phyloP scores from a whole-genome alignment of 2,888 invertebrate genomes.

The Fragum sueziense region DNA sequence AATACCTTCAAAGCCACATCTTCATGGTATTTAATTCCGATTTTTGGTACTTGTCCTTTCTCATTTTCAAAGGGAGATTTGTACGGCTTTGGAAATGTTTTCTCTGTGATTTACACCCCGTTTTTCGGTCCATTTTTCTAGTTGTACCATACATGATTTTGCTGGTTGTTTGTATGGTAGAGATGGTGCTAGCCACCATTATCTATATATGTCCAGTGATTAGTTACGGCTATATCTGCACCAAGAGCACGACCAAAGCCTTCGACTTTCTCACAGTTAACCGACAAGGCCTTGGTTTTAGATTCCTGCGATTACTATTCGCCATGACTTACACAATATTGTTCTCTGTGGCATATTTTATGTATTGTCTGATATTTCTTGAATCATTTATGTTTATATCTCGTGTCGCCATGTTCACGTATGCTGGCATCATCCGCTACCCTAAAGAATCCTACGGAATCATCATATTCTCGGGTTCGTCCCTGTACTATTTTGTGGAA shows the following conservation, averaged over 20 bases:
- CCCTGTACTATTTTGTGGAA: slow-evolving; percentile 4
- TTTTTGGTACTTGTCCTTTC: not conserved
- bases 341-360: not conserved
- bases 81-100: not conserved
- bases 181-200: not conserved
- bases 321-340: not conserved
- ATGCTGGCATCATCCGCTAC: slow-evolving; percentile 16
- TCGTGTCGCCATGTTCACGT: slow-evolving; percentile 10
- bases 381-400: slow-evolving; percentile 24
- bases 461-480: not conserved
- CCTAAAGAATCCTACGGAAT: slow-evolving; percentile 13
- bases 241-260: too few relatives aligned
- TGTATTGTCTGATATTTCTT: slow-evolving; percentile 12
- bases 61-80: slow-evolving; percentile 3
- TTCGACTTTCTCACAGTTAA: not conserved
- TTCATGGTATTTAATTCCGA: slow-evolving; percentile 1
- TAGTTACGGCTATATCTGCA: not conserved
- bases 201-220: not conserved
- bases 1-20: not conserved
- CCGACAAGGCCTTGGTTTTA: not conserved
- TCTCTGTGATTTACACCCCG: too few relatives aligned
- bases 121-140: too few relatives aligned
- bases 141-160: too few relatives aligned
- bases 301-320: not conserved
- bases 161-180: not conserved